Percentiles rank a stretch among this genome's conserved stretches.
Conservation (phyloP, 2,888 invertebrate genomes). For the Lepidonotus clava region DNA sequence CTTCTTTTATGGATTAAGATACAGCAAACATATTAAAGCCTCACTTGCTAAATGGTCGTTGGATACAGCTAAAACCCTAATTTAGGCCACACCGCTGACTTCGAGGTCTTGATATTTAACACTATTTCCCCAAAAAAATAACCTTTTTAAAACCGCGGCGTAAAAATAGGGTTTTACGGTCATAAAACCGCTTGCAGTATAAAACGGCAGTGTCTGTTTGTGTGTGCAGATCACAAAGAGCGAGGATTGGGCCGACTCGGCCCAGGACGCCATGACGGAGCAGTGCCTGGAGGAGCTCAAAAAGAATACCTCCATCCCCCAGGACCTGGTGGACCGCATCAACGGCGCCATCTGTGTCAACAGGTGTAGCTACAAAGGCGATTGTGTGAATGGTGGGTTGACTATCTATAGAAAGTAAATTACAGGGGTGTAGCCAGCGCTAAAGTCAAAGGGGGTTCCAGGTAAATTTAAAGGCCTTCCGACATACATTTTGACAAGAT, state of each 20-base stretch:
- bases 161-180: too few relatives aligned
- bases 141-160: too few relatives aligned
- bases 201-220: not conserved
- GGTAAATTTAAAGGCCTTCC: too few relatives aligned
- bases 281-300: conserved; percentile 65
- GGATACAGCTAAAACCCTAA: too few relatives aligned
- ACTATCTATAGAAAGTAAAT: not conserved
- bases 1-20: too few relatives aligned
- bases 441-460: too few relatives aligned
- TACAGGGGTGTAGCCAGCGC: too few relatives aligned
- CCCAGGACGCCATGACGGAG: conserved; percentile 66
- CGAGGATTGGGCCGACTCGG: conserved; percentile 62
- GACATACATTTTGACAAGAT: not conserved
- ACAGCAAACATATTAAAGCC: too few relatives aligned
- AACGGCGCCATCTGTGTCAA: conserved; percentile 58
- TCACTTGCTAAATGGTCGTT: too few relatives aligned
- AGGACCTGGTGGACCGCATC: conserved; percentile 57
- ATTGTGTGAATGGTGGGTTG: not conserved
- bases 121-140: too few relatives aligned
- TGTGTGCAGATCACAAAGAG: conserved; percentile 61
- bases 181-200: not conserved
- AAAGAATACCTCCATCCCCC: conserved; percentile 60
- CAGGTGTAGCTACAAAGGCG: conserved; percentile 58
- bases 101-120: too few relatives aligned
- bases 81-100: too few relatives aligned